Evolutionary conservation across 2,113 vertebrate species (phyloP).

Genomic region (Tyrannus savana): DNA sequence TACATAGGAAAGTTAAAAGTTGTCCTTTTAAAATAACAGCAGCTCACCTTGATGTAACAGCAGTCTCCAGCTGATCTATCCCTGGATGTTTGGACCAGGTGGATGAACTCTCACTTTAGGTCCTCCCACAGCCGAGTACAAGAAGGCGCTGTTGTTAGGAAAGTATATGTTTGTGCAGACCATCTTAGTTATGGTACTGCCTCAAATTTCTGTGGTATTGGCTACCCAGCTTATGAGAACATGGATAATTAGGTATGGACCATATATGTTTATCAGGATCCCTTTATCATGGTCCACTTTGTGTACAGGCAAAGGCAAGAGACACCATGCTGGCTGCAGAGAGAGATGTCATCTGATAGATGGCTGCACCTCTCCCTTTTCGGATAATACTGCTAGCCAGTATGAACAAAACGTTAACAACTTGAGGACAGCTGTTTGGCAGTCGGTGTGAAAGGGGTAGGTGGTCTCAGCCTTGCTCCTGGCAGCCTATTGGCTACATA

Average conservation of each 20-base stretch:
- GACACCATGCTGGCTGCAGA: neutral
- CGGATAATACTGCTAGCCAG: neutral
- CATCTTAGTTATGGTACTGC: neutral
- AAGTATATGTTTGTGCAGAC: neutral
- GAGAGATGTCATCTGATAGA: neutral
- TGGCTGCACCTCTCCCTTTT: neutral
- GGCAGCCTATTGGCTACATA: neutral
- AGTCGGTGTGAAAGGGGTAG: neutral
- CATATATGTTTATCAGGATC: neutral
- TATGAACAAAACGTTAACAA: neutral
- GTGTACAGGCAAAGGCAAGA: rapidly evolving
- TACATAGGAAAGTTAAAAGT: neutral
- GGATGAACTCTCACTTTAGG: neutral
- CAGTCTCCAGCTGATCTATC: neutral
- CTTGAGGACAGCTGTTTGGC: neutral
- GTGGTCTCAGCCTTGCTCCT: neutral
- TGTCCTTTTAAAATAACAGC: neutral
- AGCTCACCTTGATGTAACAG: neutral
- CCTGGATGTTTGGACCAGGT: neutral
- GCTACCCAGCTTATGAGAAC: neutral
- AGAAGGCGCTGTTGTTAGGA: neutral
- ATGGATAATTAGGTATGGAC: neutral
- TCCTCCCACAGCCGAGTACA: neutral
- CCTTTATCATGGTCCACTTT: neutral
- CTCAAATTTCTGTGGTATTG: neutral